phyloP scores from a whole-genome alignment of 2,797 vertebrate species.

The Ctenochaetus hawaiiensis region DNA sequence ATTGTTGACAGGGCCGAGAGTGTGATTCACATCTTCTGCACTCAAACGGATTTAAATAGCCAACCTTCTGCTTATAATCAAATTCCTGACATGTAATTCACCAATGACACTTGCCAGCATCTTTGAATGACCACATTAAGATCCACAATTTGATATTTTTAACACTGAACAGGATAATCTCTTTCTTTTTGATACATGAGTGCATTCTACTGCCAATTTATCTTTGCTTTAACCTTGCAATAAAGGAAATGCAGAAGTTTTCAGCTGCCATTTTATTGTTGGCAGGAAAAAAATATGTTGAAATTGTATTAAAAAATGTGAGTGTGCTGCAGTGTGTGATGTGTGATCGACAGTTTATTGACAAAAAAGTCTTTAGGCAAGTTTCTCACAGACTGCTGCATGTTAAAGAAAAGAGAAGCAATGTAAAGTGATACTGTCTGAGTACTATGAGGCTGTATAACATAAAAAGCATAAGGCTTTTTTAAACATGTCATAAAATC shows the following conservation, averaged over 20 bases:
- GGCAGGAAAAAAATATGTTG: no score
- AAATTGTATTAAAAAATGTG: no score
- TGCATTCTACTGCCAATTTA: not conserved
- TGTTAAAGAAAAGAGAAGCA: not conserved
- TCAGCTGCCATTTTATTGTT: no score
- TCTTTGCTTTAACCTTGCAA: not conserved
- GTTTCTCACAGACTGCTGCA: not conserved
- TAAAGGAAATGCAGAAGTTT: no score
- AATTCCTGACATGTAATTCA: not conserved
- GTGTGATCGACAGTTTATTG: not conserved
- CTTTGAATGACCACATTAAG: not conserved
- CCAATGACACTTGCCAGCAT: not conserved
- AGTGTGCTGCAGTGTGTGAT: no score
- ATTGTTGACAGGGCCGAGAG: slow-evolving; percentile 2
- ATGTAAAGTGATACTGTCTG: not conserved
- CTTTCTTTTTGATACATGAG: not conserved
- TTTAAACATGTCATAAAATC: not conserved
- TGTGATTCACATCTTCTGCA: not conserved
- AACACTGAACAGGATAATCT: not conserved
- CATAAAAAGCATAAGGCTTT: slow-evolving; percentile 1
- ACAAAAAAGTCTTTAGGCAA: not conserved
- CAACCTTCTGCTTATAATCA: slow-evolving; percentile 4
- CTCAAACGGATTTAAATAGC: not conserved
- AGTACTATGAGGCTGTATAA: not conserved
- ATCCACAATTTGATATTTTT: not conserved